These are phyloP conservation scores for Bruchidius siliquastri DNA, from an alignment of 2,888 invertebrate species.

Conservation along the genomic window DNA sequence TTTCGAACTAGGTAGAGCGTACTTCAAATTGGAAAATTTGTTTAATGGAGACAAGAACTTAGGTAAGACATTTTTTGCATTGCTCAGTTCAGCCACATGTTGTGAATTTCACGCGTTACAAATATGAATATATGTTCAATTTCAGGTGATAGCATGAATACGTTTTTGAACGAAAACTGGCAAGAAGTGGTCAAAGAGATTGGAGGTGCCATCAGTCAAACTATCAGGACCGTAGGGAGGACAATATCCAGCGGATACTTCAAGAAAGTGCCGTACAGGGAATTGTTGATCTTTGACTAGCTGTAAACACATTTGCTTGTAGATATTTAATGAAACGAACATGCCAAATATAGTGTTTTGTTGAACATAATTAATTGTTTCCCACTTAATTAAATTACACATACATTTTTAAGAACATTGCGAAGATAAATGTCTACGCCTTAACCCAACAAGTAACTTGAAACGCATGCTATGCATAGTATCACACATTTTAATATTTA, in stretches of 20 bases:
- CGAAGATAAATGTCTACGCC: too few species aligned
- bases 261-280: constrained; percentile 1
- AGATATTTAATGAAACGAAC: background rate
- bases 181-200: constrained; percentile 33
- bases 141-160: constrained; percentile 37
- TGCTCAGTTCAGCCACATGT: too few species aligned
- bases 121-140: too few species aligned
- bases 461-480: too few species aligned
- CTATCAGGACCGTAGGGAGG: background rate
- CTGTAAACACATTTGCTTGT: background rate
- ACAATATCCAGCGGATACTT: background rate
- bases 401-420: too few species aligned
- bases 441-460: too few species aligned
- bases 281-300: background rate
- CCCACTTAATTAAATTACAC: too few species aligned
- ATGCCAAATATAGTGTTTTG: background rate
- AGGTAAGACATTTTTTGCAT: constrained; percentile 22
- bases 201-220: constrained; percentile 18
- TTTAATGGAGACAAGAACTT: constrained; percentile 34
- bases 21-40: constrained; percentile 30
- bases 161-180: constrained; percentile 38
- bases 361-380: background rate
- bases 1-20: constrained; percentile 20
- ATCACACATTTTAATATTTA: too few species aligned
- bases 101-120: too few species aligned